Base-by-base conservation (phyloP, 2,797 vertebrate species). In the Spatula versicolor region DNA sequence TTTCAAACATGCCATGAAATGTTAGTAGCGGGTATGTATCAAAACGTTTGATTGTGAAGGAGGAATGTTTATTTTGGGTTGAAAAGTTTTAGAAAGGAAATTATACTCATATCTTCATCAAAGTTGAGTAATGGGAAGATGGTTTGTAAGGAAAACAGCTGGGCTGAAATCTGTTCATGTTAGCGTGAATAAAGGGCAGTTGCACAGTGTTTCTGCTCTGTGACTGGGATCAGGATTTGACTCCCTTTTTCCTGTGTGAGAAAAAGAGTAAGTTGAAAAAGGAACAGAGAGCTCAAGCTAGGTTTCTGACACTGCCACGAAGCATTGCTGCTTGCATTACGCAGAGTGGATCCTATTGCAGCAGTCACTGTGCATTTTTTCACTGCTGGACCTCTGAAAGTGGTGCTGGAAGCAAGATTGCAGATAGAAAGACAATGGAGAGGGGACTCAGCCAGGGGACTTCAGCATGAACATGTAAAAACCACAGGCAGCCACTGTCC, bases 1-100 rank as follows among this genome's bases (percentile, higher is more conserved):
- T 92, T 89, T 83, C 84, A 74, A 87, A 58, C 4, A 4, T 63
- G 41, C 72, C 87, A 50, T 83, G 78, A 71, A 76, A 83, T 35
- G 45, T 46, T 83, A 83, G 64, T 39, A 58, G 72, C 39, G 64
- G 37, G 54, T 92, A 93, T 83, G 72, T 62, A 14, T 13, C 46
- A 64, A 81, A 86, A 50, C 1, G 4, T 64, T 81, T 68, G 76
- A 63, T 79, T 83, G 82, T 58, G 75, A 83, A 62, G 74, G n/a
- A 77, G 50, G 78, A 87, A 83, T 92, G 62, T 75, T 94, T 93
- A n/a, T 91, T 92, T 95, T 55, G 78, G 72, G 60, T 37, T 28
- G 8, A 58, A 60, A 93, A 83, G 26, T 62, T 95, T 80, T 63
- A 75, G 82, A 74, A 77, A 77, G 72, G 50, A 85, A 89, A 73